phyloP scores from a whole-genome alignment of 2,797 vertebrate genomes.

The Pygocentrus nattereri region DNA sequence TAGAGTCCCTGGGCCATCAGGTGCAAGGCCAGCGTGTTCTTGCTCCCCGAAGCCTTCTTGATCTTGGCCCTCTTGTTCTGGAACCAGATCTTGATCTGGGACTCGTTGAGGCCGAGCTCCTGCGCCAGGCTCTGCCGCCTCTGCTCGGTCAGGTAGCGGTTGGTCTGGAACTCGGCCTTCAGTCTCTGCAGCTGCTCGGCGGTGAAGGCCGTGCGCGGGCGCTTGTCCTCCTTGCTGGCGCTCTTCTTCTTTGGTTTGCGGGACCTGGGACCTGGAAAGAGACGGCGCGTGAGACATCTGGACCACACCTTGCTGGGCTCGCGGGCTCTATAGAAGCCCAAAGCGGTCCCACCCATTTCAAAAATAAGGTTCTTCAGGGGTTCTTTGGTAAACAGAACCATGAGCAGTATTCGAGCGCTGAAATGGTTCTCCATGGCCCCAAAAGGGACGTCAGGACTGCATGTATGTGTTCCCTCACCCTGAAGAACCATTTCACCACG shows the following conservation, averaged over 20 bases:
- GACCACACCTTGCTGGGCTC: no score
- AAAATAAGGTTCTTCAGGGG: no score
- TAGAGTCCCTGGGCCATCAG: conserved; percentile 96
- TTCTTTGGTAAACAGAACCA: no score
- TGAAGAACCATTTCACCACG: no score
- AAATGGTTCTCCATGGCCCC: no score
- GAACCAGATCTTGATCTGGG: conserved; percentile 97
- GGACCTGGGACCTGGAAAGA: conserved; percentile 89
- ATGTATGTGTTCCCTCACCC: no score
- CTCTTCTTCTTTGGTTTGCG: conserved; percentile 99
- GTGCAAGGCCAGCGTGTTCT: conserved; percentile 91
- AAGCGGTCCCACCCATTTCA: no score
- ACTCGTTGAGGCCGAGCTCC: conserved; percentile 93
- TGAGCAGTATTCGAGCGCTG: no score
- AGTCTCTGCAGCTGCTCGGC: conserved; percentile 94
- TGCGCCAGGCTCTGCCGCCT: conserved; percentile 90
- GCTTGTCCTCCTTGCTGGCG: conserved; percentile 93
- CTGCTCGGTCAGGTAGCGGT: conserved; percentile 94
- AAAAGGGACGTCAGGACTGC: no score
- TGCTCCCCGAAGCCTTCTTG: conserved; percentile 90
- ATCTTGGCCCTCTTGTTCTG: conserved; percentile 97
- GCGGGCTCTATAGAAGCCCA: no score
- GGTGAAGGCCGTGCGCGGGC: conserved; percentile 93
- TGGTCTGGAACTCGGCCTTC: conserved; percentile 92
- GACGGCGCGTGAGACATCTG: neutral